Base-by-base conservation (phyloP, 2,113 vertebrate species). In the Polyodon spathula region DNA sequence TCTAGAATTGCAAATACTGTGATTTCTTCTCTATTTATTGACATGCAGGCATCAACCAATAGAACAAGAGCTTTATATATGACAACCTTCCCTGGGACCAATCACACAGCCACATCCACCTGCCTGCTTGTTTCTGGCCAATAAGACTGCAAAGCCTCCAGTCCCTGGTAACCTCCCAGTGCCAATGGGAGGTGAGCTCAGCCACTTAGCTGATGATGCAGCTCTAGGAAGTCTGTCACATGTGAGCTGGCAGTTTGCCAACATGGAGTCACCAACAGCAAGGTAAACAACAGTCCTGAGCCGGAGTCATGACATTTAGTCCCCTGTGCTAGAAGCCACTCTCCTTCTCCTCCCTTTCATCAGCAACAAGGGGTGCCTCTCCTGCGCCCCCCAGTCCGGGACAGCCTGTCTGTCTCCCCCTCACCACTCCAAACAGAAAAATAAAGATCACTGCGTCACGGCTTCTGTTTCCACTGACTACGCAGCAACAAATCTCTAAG, bases 201-300 rank as follows among this genome's bases (percentile, higher is more conserved):
- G 84, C 83, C 87, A 78, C 82, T 80, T 72, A 75, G 84, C 84
- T 86, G 83, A 87, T 89, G 88, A 93, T 89, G 89, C 87, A 86
- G 90, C 89, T 91, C 90, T 89, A 87, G 86, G 88, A 90, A 91
- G 91, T 89, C 86, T 88, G 89, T 88, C 82, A 88, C 89, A 92
- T 92, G 90, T 82, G 84, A 90, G 88, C 84, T 93, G 93, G 92
- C 87, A 65, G 69, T 63, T 73, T 85, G 92, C 93, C 92, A 98
- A 77, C 84, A 86, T 87, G 86, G 86, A 92, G 92, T 93, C 87
- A 91, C 88, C 81, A 86, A 84, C 86, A 89, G 85, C 86, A 93
- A 94, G 92, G 92, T 97, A 94, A 96, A 97, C 92, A 95, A 91
- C 84, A 89, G 87, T 81, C 81, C 87, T 78, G 84, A 78, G 86